Evolutionary conservation across 2,888 invertebrate genomes (phyloP), one percentile per base, ranked within the genome.

Genomic region (Lithophane socia): DNA sequence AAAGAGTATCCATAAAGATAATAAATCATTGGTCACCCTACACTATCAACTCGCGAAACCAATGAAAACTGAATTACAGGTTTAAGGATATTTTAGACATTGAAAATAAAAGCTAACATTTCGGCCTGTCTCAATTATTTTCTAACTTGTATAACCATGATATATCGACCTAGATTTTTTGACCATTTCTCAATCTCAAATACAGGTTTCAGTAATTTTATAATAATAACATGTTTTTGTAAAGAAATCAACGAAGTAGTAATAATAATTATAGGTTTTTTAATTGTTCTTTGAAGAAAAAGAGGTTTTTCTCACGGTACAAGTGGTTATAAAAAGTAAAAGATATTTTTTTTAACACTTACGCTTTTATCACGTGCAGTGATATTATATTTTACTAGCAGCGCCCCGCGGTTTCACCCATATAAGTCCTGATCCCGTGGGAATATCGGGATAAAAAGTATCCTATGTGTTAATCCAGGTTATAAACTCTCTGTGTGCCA

Each of bases 1-100:
- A 18, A 56, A 12, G n/a, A 58, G 16, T 24, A 24, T 24, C 29
- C 60, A 8, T 16, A 16, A 3, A 18, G 3, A 24, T 52, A 29
- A 1, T 8, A 2, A 18, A n/a, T 47, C 1, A 24, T 29, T 87
- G 44, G 89, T 42, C 65, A 87, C 71, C 73, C 79, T 79, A 83
- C 76, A 56, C 21, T 42, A 83, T 85, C 49, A 79, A 42, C 74
- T 58, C 73, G 77, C 86, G 70, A 86, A 82, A 76, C 84, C 63
- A 73, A 79, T 82, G 76, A 82, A 80, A 87, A 61, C 74, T 61
- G 83, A 83, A 88, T 81, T 71, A 10, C 67, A 79, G 47, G 77
- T 68, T 42, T 68, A 18, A 42, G 18, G 18, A 82, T 86, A 75
- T 76, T 87, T 88, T 52, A 60, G 73, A 72, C 24, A 68, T 44